Evolutionary conservation across 64 coral and sea anemone species (phyloP).

Genomic region (Anthopleura sola): DNA sequence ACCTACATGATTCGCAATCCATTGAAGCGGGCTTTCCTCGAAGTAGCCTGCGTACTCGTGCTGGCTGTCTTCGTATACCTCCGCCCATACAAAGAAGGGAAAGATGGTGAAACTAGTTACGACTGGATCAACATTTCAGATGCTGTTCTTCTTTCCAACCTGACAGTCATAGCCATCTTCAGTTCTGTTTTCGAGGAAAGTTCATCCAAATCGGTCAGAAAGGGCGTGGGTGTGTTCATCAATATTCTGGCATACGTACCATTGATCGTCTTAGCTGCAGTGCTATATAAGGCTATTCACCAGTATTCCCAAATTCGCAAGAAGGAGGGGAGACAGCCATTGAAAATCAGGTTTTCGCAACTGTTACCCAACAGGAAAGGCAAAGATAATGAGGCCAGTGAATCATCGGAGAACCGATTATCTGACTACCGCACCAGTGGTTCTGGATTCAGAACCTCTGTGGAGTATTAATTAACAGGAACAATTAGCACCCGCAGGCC

Average conservation of each 20-base stretch:
- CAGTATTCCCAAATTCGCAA: neutral
- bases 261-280: neutral
- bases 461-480: neutral
- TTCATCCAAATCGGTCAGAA: neutral
- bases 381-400: neutral
- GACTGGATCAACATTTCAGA: conserved; percentile 75
- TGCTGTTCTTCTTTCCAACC: conserved; percentile 50
- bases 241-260: conserved; percentile 50
- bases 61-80: conserved; percentile 47
- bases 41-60: conserved; percentile 42
- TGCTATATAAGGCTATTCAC: neutral
- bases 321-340: neutral
- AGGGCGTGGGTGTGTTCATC: neutral
- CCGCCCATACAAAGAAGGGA: conserved; percentile 56
- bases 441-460: neutral
- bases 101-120: conserved; percentile 13
- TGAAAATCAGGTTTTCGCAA: neutral
- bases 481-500: no score
- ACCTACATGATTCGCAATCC: conserved; percentile 13
- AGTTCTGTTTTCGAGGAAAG: conserved; percentile 41
- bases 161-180: conserved; percentile 46
- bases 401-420: neutral
- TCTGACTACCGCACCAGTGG: neutral
- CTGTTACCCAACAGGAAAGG: neutral
- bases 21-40: conserved; percentile 27